These are phyloP conservation scores for Columba janthina DNA, from an alignment of 2,113 vertebrate species.

Conservation along the genomic window DNA sequence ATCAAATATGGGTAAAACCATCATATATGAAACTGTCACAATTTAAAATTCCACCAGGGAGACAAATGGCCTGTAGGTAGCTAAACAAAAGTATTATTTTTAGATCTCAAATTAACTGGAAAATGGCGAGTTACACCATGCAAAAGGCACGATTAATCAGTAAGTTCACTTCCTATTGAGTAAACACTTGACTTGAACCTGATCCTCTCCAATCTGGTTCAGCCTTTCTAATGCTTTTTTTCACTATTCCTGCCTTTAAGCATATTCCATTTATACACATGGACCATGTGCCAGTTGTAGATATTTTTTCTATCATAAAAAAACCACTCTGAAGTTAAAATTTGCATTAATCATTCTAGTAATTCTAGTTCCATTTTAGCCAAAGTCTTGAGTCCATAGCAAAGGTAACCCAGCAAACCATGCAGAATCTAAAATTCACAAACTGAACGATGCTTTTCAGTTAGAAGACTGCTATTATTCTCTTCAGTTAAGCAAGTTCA, in stretches of 20 bases:
- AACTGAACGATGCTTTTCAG: not conserved
- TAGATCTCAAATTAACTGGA: not conserved
- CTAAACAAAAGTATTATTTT: not conserved
- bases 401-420: not conserved
- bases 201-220: not conserved
- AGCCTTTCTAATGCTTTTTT: not conserved
- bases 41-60: not conserved
- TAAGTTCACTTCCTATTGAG: not conserved
- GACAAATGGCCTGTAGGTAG: not conserved
- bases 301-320: not conserved
- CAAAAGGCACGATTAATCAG: not conserved
- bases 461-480: not conserved
- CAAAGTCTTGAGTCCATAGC: not conserved
- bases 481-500: not conserved
- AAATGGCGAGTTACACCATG: not conserved
- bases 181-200: not conserved
- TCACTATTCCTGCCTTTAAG: not conserved
- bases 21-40: not conserved
- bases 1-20: not conserved
- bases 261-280: not conserved
- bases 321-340: not conserved
- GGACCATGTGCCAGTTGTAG: not conserved
- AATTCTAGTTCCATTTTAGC: not conserved
- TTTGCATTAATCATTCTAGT: not conserved
- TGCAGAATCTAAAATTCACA: not conserved